Conservation (phyloP, 2,113 vertebrate species). For the Aplodontia rufa region DNA sequence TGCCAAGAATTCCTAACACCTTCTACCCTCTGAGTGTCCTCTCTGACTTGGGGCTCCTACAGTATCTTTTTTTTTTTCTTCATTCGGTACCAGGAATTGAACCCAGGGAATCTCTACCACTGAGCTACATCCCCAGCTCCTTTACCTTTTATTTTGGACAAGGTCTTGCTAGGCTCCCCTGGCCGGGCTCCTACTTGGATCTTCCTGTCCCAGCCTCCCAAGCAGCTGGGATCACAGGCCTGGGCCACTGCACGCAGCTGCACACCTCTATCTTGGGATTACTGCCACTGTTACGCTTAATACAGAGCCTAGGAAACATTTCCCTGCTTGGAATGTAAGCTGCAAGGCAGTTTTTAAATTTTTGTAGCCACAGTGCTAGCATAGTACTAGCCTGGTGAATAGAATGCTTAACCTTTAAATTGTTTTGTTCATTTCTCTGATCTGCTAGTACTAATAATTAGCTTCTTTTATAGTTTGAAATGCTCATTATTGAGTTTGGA, state of each 20-base stretch:
- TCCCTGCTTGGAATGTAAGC: background rate
- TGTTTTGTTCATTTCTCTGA: background rate
- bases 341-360: background rate
- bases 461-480: constrained; percentile 77
- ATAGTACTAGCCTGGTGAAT: background rate
- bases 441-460: background rate
- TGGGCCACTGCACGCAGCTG: no score
- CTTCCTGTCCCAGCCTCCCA: no score
- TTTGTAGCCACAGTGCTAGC: background rate
- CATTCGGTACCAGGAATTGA: no score
- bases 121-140: no score
- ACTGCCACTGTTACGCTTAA: background rate
- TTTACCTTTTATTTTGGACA: no score
- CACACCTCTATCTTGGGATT: background rate
- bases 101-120: no score
- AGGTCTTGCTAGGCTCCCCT: no score
- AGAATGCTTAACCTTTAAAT: background rate
- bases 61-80: no score
- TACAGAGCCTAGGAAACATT: background rate
- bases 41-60: background rate
- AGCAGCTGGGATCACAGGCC: no score
- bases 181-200: no score
- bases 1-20: background rate
- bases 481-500: constrained; percentile 62
- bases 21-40: no score